These are phyloP conservation scores for Chelonoidis abingdonii DNA, from an alignment of 2,113 vertebrate genomes.

Conservation along the genomic window DNA sequence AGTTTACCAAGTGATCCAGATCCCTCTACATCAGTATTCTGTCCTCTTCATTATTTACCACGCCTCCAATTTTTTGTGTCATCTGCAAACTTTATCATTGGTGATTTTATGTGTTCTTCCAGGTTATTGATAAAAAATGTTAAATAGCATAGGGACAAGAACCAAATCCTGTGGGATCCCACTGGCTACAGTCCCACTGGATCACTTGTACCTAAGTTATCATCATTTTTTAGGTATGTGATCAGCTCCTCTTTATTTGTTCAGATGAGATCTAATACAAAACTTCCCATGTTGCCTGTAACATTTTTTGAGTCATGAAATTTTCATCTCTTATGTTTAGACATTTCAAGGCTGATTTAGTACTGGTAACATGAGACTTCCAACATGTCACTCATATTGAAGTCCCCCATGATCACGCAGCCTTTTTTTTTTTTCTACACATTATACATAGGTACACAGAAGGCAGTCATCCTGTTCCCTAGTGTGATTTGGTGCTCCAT, in stretches of 20 bases:
- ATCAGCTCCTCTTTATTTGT: not conserved
- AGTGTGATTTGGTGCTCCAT: not conserved
- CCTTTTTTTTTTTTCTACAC: not conserved
- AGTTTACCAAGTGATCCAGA: too few species aligned
- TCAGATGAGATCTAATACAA: not conserved
- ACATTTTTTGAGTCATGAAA: not conserved
- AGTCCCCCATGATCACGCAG: not conserved
- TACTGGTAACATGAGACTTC: not conserved
- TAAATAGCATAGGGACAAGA: too few species aligned
- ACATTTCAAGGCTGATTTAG: not conserved
- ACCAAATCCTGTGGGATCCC: too few species aligned
- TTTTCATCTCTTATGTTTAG: not conserved
- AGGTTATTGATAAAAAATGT: too few species aligned
- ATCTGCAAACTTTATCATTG: too few species aligned
- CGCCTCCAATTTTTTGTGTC: too few species aligned
- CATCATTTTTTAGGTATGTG: not conserved
- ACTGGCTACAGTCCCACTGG: too few species aligned
- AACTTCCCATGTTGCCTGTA: not conserved
- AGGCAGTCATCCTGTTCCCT: not conserved
- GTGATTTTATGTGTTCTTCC: too few species aligned
- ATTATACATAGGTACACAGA: not conserved
- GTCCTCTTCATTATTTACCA: too few species aligned
- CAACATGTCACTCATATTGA: not conserved
- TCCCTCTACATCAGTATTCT: too few species aligned
- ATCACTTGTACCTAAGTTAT: not conserved